phyloP scores from a whole-genome alignment of 1,140 invertebrate genomes.

The Frieseomelitta varia region DNA sequence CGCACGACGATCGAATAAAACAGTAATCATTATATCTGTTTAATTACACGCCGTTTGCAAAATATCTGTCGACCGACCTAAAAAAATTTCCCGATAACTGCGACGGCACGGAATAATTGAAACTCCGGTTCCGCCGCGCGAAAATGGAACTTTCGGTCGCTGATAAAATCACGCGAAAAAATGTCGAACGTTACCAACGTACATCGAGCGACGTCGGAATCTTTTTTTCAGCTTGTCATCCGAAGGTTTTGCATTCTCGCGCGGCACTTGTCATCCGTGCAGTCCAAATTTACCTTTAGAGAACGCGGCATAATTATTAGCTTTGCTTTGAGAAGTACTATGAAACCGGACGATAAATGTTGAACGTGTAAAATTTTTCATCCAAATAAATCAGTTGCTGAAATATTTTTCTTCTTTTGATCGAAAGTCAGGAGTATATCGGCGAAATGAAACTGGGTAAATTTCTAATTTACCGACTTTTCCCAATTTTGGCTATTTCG shows the following conservation, averaged over 20 bases:
- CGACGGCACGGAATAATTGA: slow-evolving; percentile 19
- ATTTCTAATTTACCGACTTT: too few species aligned
- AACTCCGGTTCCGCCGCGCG: not conserved
- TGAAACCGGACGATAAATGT: too few species aligned
- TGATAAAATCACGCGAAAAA: slow-evolving; percentile 3
- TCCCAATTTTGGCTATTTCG: too few species aligned
- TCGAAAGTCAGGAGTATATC: too few species aligned
- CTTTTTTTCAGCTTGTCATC: not conserved
- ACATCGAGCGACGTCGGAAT: not conserved
- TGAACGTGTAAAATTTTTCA: too few species aligned
- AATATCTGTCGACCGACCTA: slow-evolving; percentile 9
- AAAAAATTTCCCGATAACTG: slow-evolving; percentile 14
- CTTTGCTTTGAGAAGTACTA: too few species aligned
- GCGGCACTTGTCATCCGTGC: not conserved
- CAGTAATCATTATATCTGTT: slow-evolving; percentile 6
- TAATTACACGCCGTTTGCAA: slow-evolving; percentile 27
- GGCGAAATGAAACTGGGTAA: too few species aligned
- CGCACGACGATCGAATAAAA: not conserved
- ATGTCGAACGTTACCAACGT: not conserved
- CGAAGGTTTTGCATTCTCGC: not conserved
- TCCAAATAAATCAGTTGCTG: too few species aligned
- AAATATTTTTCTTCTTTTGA: too few species aligned
- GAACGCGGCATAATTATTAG: too few species aligned
- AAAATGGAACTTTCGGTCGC: slow-evolving; percentile 12
- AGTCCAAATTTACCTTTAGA: not conserved